These are phyloP conservation scores for Nymphalis polychloros DNA, from an alignment of 2,888 invertebrate species.

Conservation along the genomic window DNA sequence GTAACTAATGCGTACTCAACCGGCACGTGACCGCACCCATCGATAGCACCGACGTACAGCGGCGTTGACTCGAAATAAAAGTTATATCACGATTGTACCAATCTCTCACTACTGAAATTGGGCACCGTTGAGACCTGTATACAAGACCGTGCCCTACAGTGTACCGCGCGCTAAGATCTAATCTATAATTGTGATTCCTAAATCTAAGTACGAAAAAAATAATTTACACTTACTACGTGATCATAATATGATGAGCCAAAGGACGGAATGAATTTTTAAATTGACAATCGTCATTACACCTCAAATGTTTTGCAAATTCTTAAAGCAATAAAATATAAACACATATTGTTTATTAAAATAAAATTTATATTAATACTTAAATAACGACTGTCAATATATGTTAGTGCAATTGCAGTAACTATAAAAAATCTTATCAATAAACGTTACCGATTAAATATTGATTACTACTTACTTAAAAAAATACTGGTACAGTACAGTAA, in stretches of 20 bases:
- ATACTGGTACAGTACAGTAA: no score
- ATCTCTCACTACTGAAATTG: no score
- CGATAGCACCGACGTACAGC: no score
- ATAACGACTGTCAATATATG: conserved; percentile 14
- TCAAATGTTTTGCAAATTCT: neutral
- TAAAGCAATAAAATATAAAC: neutral
- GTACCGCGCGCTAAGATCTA: neutral
- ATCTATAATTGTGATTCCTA: neutral
- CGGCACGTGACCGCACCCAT: no score
- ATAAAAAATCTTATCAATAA: neutral
- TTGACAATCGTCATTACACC: conserved; percentile 22
- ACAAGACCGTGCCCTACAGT: no score
- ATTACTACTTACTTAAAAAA: no score
- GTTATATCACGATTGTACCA: no score
- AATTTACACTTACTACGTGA: conserved; percentile 24
- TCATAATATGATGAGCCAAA: conserved; percentile 9
- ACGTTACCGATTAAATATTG: neutral
- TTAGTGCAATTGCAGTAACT: conserved; percentile 4
- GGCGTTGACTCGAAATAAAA: no score
- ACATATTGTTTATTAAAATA: neutral
- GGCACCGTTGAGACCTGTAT: no score
- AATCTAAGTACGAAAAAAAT: conserved; percentile 12
- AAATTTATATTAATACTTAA: neutral
- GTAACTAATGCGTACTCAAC: no score
- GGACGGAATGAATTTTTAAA: conserved; percentile 31